phyloP scores from a whole-genome alignment of 2,113 vertebrate genomes.

The Proteles cristata region DNA sequence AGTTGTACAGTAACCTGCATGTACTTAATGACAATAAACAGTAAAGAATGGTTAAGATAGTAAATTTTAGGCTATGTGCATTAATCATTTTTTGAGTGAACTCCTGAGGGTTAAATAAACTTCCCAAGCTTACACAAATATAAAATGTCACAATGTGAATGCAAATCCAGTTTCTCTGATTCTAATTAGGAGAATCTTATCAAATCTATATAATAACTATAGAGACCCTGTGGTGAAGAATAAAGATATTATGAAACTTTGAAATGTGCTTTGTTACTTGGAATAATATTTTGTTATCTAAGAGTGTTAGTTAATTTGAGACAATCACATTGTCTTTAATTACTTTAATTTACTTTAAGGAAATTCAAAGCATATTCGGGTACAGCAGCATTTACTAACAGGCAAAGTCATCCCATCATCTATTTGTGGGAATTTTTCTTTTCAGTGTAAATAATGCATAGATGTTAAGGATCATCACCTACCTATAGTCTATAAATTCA shows the following conservation, averaged over 20 bases:
- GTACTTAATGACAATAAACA: neutral
- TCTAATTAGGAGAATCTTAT: neutral
- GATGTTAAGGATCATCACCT: constrained; percentile 59
- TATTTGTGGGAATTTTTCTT: constrained; percentile 30
- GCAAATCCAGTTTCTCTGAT: neutral
- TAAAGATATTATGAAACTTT: neutral
- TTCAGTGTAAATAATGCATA: constrained; percentile 61
- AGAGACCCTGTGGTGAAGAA: neutral
- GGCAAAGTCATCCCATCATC: neutral
- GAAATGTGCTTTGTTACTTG: neutral
- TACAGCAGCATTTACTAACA: neutral
- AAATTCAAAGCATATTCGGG: neutral
- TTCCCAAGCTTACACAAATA: neutral
- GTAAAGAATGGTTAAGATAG: neutral
- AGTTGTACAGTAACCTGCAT: neutral
- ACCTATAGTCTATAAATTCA: constrained; percentile 34
- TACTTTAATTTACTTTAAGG: neutral
- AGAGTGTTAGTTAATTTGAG: neutral
- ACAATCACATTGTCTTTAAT: neutral
- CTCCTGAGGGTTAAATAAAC: neutral
- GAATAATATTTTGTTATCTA: neutral
- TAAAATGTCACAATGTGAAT: neutral
- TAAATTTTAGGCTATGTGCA: neutral
- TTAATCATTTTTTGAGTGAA: neutral
- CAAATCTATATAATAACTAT: neutral